Base-by-base conservation (phyloP, 2,797 vertebrate species). In the Mastacembelus armatus region DNA sequence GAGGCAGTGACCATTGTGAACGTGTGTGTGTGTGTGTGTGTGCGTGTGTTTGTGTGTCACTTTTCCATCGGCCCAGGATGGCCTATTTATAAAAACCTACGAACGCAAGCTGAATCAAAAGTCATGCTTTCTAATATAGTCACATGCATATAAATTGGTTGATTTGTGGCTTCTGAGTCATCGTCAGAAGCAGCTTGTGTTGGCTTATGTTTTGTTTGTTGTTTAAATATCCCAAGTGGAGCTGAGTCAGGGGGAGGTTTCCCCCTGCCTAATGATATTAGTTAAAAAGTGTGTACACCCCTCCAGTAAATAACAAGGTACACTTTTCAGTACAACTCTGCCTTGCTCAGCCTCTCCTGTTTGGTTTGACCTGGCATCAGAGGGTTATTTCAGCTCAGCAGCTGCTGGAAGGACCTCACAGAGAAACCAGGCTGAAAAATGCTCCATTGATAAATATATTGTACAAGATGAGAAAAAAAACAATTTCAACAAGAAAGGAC, bases 171-270 rank as follows among this genome's bases (percentile, higher is more conserved):
- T 29, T 81, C 63, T 85, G 84, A 88, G 65, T 87, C 82, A 86
- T 86, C 74, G 79, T 78, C 55, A 80, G 76, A 66, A 47, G 71
- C 66, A 47, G 78, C 76, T 85, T 83, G 80, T 87, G 77, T 87
- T 87, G 80, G 77, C 82, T 85, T 81, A 90, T 79, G 83, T 87
- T 90, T 74, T 81, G 82, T 88, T 88, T 90, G 86, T 88, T 88
- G 77, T 86, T 87, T 83, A 86, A 90, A 89, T 88, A 80, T 82
- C 81, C 83, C 79, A 83, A 81, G 84, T 78, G 83, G 74, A 85
- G 80, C 85, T 86, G 80, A 85, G 78, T 79, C 83, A 80, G 74
- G 62, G 74, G 77, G 83, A 70, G 71, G 42, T 59, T 70, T 43
- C 69, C 86, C 77, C 68, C 81, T 65, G 74, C 44, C 56, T 83